Evolutionary conservation across 1,140 invertebrate species (phyloP).

Genomic region (Atta cephalotes): DNA sequence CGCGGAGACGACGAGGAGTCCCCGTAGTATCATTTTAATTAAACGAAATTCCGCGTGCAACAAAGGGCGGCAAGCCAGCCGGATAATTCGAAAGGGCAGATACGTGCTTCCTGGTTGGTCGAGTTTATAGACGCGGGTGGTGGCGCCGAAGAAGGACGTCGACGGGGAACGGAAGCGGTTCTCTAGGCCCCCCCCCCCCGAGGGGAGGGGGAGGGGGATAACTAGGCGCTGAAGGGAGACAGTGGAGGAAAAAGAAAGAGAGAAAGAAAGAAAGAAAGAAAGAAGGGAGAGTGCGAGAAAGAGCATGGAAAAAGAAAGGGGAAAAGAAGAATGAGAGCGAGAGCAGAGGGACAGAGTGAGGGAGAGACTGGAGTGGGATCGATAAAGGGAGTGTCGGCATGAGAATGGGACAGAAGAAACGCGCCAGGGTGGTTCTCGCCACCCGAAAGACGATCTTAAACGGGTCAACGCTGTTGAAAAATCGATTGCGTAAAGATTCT

Average conservation of each 20-base stretch:
- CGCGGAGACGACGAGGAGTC: slow-evolving; percentile 12
- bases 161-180: slow-evolving; percentile 71
- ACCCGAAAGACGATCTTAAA: slow-evolving; percentile 77
- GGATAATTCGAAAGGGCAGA: slow-evolving; percentile 78
- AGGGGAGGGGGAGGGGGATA: slow-evolving; percentile 60
- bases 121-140: slow-evolving; percentile 72
- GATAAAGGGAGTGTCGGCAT: slow-evolving; percentile 85
- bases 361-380: slow-evolving; percentile 77
- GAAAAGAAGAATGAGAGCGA: slow-evolving; percentile 73
- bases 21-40: slow-evolving; percentile 76
- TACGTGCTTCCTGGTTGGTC: slow-evolving; percentile 78
- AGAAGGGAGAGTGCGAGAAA: slow-evolving; percentile 59
- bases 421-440: slow-evolving; percentile 74
- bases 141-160: slow-evolving; percentile 63
- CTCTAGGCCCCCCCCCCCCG: slow-evolving; percentile 48
- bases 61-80: slow-evolving; percentile 77
- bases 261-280: slow-evolving; percentile 31
- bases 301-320: slow-evolving; percentile 73
- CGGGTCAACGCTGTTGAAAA: slow-evolving; percentile 66
- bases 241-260: slow-evolving; percentile 53
- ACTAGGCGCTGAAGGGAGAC: slow-evolving; percentile 75
- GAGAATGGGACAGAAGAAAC: slow-evolving; percentile 78
- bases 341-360: slow-evolving; percentile 73
- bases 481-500: slow-evolving; percentile 60
- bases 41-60: slow-evolving; percentile 77